Evolutionary conservation across 2,797 vertebrate species (phyloP).

Genomic region (Etheostoma perlongum): DNA sequence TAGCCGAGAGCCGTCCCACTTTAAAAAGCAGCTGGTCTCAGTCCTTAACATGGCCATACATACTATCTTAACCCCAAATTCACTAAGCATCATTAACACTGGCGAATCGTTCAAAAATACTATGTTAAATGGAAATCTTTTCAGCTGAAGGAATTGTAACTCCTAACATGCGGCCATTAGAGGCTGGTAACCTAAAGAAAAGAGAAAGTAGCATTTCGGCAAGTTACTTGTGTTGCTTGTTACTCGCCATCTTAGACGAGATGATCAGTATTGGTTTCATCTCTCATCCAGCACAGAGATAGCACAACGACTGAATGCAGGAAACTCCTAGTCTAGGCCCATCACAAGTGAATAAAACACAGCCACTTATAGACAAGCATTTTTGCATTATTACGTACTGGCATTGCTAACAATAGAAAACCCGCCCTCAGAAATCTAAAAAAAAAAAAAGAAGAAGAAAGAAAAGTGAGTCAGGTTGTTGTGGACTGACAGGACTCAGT

Average conservation of each 20-base stretch:
- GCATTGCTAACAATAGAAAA: constrained; percentile 3
- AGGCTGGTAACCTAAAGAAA: neutral
- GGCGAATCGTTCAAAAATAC: neutral
- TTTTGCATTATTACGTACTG: neutral
- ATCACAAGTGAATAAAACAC: too few relatives aligned
- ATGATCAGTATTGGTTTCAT: too few relatives aligned
- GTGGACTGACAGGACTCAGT: constrained; percentile 5
- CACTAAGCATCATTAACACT: neutral
- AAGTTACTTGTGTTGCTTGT: neutral
- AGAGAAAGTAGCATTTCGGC: neutral
- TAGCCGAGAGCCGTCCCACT: neutral
- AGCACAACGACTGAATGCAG: too few relatives aligned
- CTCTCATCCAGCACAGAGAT: neutral
- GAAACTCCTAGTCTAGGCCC: too few relatives aligned
- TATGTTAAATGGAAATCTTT: neutral
- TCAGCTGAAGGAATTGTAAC: neutral
- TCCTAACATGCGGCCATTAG: neutral
- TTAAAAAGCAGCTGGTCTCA: neutral
- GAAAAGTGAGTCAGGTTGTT: neutral
- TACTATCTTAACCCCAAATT: neutral
- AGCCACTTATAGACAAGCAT: neutral
- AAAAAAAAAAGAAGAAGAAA: neutral
- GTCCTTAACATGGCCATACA: neutral
- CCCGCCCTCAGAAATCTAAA: neutral
- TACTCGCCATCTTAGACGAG: neutral